These are phyloP conservation scores for Telmatochromis sp. DNA, from an alignment of 2,113 vertebrate species.

Conservation along the genomic window DNA sequence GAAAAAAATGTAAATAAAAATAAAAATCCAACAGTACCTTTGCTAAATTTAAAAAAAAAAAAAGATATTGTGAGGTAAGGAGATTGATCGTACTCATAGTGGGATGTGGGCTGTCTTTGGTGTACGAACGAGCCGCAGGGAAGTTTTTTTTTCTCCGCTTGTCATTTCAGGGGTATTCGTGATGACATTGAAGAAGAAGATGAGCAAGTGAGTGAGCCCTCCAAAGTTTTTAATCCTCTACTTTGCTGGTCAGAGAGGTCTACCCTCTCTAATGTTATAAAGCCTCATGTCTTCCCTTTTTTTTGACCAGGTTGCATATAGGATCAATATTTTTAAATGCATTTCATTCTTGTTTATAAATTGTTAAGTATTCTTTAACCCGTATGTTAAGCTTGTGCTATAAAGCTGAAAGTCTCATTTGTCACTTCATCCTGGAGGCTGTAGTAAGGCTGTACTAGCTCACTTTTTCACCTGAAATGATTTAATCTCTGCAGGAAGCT, in stretches of 20 bases:
- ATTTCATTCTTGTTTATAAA: not conserved
- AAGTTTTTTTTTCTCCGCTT: slow-evolving; percentile 99
- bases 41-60: not conserved
- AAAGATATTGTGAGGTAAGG: slow-evolving; percentile 3
- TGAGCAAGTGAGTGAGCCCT: slow-evolving; percentile 99
- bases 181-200: slow-evolving; percentile 99
- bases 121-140: slow-evolving; percentile 99
- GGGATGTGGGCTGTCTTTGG: slow-evolving; percentile 73
- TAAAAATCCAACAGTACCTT: not conserved
- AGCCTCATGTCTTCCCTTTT: not conserved
- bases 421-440: not conserved
- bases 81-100: slow-evolving; percentile 1
- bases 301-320: slow-evolving; percentile 24
- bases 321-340: not conserved
- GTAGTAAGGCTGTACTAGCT: not conserved
- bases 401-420: not conserved
- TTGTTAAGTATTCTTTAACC: not conserved
- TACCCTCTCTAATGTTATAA: not conserved
- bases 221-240: slow-evolving; percentile 80
- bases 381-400: not conserved
- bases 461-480: slow-evolving; percentile 12
- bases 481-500: slow-evolving; percentile 89
- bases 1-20: not conserved
- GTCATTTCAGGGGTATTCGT: slow-evolving; percentile 99
- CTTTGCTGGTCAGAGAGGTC: slow-evolving; percentile 55